phyloP scores from a whole-genome alignment of 2,797 vertebrate species.

The Chaenodraco wilsoni region DNA sequence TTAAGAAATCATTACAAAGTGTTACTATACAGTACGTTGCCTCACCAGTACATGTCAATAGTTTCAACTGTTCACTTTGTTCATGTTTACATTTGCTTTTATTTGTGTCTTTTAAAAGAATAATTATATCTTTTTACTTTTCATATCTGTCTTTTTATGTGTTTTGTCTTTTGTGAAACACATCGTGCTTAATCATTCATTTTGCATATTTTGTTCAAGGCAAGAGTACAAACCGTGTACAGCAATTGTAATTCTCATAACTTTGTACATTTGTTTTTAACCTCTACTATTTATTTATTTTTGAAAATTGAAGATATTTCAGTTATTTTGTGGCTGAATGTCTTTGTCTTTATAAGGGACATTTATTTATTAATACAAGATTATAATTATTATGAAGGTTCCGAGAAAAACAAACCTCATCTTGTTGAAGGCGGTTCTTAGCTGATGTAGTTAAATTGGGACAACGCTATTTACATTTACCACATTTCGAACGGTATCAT shows the following conservation, averaged over 20 bases:
- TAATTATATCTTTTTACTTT: too few species aligned
- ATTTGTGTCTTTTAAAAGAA: not conserved
- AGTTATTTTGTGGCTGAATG: not conserved
- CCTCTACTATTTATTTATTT: too few species aligned
- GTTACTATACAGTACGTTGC: not conserved
- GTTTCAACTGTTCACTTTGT: not conserved
- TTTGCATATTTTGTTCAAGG: not conserved
- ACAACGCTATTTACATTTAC: conserved; percentile 15
- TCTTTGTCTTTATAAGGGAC: not conserved
- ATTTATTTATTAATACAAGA: too few species aligned
- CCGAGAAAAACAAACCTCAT: not conserved
- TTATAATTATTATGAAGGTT: conserved; percentile 1
- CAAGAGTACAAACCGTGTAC: not conserved
- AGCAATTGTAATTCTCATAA: not conserved
- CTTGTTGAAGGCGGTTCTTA: not conserved
- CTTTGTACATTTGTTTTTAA: too few species aligned
- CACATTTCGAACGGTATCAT: not conserved
- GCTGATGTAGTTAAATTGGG: not conserved
- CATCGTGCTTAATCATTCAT: not conserved
- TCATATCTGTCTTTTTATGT: too few species aligned
- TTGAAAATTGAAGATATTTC: too few species aligned
- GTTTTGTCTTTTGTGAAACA: not conserved
- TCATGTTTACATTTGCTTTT: not conserved
- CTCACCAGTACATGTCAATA: not conserved
- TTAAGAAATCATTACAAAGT: too few species aligned